Conservation (phyloP, 2,113 vertebrate species). For the Atherinomorus stipes region DNA sequence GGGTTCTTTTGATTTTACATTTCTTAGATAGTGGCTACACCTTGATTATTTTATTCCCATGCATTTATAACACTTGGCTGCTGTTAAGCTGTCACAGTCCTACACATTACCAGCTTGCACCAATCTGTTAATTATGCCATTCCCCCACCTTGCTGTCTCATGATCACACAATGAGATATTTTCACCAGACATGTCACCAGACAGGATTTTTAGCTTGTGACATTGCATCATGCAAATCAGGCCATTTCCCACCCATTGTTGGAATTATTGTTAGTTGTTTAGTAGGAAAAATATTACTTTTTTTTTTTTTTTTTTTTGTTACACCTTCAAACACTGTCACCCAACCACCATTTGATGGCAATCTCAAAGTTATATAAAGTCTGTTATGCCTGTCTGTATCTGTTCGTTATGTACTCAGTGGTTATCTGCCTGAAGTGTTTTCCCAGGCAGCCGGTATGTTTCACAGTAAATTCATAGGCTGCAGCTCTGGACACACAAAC, state of each 20-base stretch:
- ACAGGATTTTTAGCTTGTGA: too few species aligned
- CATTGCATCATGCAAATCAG: too few species aligned
- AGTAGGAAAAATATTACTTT: neutral
- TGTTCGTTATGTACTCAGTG: neutral
- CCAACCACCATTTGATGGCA: neutral
- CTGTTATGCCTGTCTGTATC: neutral
- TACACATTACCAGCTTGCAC: neutral
- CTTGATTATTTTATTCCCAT: neutral
- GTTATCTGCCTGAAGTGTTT: neutral
- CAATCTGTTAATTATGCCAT: too few species aligned
- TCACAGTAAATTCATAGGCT: neutral
- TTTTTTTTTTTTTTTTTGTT: neutral
- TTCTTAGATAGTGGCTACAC: neutral
- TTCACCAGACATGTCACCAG: too few species aligned
- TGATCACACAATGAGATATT: too few species aligned
- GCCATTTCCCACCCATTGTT: too few species aligned
- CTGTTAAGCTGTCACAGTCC: neutral
- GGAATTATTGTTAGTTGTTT: neutral
- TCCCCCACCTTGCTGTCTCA: too few species aligned
- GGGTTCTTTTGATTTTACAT: neutral
- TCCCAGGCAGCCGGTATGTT: neutral
- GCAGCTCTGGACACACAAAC: slow-evolving; percentile 9
- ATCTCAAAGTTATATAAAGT: neutral
- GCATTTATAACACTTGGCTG: neutral
- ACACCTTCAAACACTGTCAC: neutral